Conservation (phyloP, 2,888 invertebrate species). For the Euplexia lucipara region DNA sequence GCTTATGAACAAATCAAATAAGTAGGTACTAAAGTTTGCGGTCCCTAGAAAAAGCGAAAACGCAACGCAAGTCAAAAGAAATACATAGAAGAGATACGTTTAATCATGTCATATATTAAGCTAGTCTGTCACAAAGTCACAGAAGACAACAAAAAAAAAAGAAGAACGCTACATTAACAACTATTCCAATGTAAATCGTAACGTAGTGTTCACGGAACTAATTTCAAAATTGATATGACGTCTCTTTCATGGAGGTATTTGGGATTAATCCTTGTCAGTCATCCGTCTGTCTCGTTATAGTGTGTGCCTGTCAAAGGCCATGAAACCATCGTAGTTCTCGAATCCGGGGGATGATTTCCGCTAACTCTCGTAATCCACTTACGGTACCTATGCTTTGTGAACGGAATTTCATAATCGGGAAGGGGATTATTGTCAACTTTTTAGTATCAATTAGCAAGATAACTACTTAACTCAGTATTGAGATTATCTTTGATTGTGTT, state of each 20-base stretch:
- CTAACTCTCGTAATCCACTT: constrained; percentile 1
- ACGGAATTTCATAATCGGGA: background rate
- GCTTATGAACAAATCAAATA: no score
- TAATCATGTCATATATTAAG: no score
- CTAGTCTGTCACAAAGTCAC: no score
- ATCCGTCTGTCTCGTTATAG: background rate
- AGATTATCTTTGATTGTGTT: no score
- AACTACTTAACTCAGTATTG: background rate
- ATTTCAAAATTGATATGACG: background rate
- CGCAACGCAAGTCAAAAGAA: no score
- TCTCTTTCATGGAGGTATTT: constrained; percentile 3
- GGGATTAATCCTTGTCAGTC: constrained; percentile 12
- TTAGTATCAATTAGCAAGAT: background rate
- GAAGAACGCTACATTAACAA: background rate
- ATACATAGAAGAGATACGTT: no score
- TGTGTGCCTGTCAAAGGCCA: constrained; percentile 15
- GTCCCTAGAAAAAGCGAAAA: no score
- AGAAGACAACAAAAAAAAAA: no score
- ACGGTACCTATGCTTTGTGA: background rate
- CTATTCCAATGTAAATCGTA: background rate
- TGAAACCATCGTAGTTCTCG: constrained; percentile 27
- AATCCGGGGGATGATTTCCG: constrained; percentile 5
- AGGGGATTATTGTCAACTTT: constrained; percentile 5
- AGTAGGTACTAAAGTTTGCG: no score
- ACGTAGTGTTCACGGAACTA: no score